These are phyloP conservation scores for Sceliomorpha sp. DNA, from an alignment of 2,888 invertebrate species.

Conservation along the genomic window DNA sequence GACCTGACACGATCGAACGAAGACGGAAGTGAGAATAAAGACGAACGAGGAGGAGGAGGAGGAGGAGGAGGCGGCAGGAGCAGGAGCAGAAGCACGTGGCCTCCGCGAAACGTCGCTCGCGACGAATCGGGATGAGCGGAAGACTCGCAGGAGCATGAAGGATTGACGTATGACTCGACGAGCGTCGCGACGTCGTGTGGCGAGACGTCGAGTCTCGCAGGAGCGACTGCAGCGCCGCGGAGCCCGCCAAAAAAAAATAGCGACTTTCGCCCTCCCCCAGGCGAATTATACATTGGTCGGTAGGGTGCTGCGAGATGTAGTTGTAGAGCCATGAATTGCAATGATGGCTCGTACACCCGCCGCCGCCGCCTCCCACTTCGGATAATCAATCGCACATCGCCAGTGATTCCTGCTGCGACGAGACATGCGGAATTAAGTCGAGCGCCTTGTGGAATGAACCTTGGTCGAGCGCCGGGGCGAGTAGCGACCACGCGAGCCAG, in stretches of 20 bases:
- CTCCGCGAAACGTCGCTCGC: too few species aligned
- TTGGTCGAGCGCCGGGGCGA: not conserved
- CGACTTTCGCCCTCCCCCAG: constrained; percentile 72
- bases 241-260: constrained; percentile 77
- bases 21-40: too few species aligned
- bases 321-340: constrained; percentile 78
- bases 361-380: constrained; percentile 71
- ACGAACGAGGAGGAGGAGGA: too few species aligned
- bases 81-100: too few species aligned
- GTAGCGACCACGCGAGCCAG: not conserved
- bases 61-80: too few species aligned
- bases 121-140: too few species aligned
- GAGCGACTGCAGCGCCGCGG: constrained; percentile 73
- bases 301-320: constrained; percentile 73
- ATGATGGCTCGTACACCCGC: constrained; percentile 77
- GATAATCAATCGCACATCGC: constrained; percentile 80
- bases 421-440: constrained; percentile 33
- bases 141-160: too few species aligned
- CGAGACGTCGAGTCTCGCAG: constrained; percentile 17
- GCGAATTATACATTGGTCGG: constrained; percentile 77
- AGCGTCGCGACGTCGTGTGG: constrained; percentile 9
- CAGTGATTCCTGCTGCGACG: constrained; percentile 56
- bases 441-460: constrained; percentile 23
- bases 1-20: too few species aligned
- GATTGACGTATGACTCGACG: too few species aligned